phyloP scores from a whole-genome alignment of 1,140 invertebrate genomes.

The Rhysida immarginata region DNA sequence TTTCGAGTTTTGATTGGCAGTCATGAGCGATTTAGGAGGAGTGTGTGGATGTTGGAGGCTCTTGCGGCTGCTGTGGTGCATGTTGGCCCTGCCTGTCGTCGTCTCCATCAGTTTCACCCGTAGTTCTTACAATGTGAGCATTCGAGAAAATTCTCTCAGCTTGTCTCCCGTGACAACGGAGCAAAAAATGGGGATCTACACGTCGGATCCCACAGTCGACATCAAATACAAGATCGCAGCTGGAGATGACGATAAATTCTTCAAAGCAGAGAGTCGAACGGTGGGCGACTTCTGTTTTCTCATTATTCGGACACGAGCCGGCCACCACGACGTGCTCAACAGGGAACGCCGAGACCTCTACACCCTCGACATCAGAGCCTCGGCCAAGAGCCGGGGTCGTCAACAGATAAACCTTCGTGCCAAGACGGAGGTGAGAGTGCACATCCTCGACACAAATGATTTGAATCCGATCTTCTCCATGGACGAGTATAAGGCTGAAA shows the following conservation, averaged over 20 bases:
- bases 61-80: no score
- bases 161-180: slow-evolving; percentile 56
- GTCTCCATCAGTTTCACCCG: slow-evolving; percentile 35
- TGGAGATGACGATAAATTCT: slow-evolving; percentile 75
- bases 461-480: slow-evolving; percentile 81
- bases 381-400: slow-evolving; percentile 25
- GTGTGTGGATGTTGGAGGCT: no score
- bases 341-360: slow-evolving; percentile 75
- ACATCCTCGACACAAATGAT: slow-evolving; percentile 77
- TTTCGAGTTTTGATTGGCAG: no score
- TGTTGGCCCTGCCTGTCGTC: no score
- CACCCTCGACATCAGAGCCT: slow-evolving; percentile 44
- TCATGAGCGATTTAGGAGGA: no score
- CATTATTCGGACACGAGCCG: slow-evolving; percentile 65
- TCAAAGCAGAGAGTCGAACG: slow-evolving; percentile 70
- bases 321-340: slow-evolving; percentile 69
- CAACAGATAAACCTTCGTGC: slow-evolving; percentile 24
- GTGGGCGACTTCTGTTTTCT: slow-evolving; percentile 91
- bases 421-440: slow-evolving; percentile 51
- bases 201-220: slow-evolving; percentile 24
- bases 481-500: slow-evolving; percentile 63
- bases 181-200: slow-evolving; percentile 49
- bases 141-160: slow-evolving; percentile 77
- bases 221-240: slow-evolving; percentile 65
- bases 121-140: slow-evolving; percentile 68